Conservation (phyloP, 2,113 vertebrate genomes). For the Thermophis baileyi region DNA sequence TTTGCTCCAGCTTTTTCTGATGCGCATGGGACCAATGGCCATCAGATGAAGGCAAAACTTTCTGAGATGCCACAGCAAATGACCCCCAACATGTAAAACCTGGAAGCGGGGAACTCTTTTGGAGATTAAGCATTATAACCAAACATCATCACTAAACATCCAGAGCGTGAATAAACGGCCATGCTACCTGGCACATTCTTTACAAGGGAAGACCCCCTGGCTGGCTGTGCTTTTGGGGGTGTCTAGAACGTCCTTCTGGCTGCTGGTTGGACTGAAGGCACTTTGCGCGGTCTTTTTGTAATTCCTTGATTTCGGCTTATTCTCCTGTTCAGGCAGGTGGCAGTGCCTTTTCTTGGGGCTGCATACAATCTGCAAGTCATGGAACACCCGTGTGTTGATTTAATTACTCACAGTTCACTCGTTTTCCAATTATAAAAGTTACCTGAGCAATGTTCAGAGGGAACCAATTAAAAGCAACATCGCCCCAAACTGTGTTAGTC, state of each 20-base stretch:
- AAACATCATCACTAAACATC: background rate
- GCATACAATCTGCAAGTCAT: background rate
- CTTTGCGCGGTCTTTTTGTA: constrained; percentile 30
- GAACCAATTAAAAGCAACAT: background rate
- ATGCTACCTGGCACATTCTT: constrained; percentile 67
- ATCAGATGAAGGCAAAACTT: background rate
- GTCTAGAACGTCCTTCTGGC: constrained; percentile 27
- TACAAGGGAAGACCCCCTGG: constrained; percentile 58
- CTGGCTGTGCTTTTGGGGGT: background rate
- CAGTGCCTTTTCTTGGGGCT: constrained; percentile 29
- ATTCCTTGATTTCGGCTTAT: constrained; percentile 45
- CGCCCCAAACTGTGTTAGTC: background rate
- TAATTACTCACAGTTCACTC: background rate
- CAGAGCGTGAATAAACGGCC: background rate
- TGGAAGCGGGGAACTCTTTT: background rate
- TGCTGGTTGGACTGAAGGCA: constrained; percentile 22
- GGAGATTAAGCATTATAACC: background rate
- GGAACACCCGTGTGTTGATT: background rate
- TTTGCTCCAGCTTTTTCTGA: background rate
- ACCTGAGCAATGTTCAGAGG: background rate
- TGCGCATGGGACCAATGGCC: background rate
- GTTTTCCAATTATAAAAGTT: background rate
- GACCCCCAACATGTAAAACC: background rate
- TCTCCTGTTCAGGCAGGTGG: constrained; percentile 34
- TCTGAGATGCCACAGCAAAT: background rate